phyloP scores from a whole-genome alignment of 2,888 invertebrate genomes.

The Agonopterix subpropinquella region DNA sequence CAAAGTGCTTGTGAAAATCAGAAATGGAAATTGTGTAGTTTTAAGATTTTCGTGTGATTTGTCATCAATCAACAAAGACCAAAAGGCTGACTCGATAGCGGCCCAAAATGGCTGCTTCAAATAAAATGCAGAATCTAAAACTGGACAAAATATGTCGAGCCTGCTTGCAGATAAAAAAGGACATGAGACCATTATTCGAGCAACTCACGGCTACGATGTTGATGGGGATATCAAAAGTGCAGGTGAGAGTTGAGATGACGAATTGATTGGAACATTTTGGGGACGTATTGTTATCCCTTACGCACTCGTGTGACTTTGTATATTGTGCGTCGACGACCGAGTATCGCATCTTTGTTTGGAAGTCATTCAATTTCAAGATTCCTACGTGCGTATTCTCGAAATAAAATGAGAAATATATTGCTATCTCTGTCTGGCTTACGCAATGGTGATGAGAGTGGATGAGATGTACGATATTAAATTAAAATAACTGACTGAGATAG shows the following conservation, averaged over 20 bases:
- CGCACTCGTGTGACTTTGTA: conserved; percentile 30
- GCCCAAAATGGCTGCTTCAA: conserved; percentile 64
- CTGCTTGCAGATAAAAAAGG: conserved; percentile 78
- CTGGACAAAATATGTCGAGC: conserved; percentile 79
- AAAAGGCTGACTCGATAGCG: conserved; percentile 43
- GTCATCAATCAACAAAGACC: conserved; percentile 44
- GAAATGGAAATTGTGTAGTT: background rate
- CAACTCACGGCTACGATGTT: conserved; percentile 80
- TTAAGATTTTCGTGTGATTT: background rate
- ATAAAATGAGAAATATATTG: conserved; percentile 58
- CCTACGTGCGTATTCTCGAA: conserved; percentile 46
- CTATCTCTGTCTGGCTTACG: conserved; percentile 46
- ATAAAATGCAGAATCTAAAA: conserved; percentile 47
- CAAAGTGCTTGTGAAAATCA: background rate
- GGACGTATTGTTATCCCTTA: conserved; percentile 58
- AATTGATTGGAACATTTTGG: conserved; percentile 54
- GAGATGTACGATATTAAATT: conserved; percentile 19
- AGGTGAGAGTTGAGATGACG: conserved; percentile 72
- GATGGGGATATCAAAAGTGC: conserved; percentile 78
- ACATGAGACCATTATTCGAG: conserved; percentile 79
- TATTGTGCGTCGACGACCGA: conserved; percentile 35
- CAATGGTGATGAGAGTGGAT: conserved; percentile 19
- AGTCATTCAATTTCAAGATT: conserved; percentile 48
- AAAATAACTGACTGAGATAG: conserved; percentile 30
- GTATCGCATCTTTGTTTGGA: conserved; percentile 67